Evolutionary conservation across 2,888 invertebrate genomes (phyloP), one percentile per base, ranked within the genome.

Genomic region (Phengaris alcon): DNA sequence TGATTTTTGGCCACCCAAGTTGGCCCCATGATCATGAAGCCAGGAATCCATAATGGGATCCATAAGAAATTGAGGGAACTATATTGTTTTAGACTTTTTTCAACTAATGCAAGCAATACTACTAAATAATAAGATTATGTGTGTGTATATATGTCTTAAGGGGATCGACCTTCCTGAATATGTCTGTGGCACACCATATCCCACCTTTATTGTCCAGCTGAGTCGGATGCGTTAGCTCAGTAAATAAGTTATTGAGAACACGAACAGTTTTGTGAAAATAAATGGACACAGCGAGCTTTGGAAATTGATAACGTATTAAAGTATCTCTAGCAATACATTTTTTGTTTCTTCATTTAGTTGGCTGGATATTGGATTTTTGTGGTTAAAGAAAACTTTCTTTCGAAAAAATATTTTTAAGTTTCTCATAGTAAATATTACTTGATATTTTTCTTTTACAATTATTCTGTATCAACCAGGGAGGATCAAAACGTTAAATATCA

Each of bases 181-280:
- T 35, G 7, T 64, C 64, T 64, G 35, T 64, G 35, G 2, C 82
- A 80, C 83, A 83, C 84, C 82, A 79, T 79, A 81, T 81, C 59
- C 77, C 68, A 75, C 74, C 75, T 85, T 85, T 86, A 88, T 87
- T 86, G 85, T 84, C 79, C 84, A 84, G 81, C 81, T 82, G 83
- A 81, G 81, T 78, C 81, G 80, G 81, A 83, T 83, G 79, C 77
- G 79, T 80, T 79, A 76, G 74, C 75, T 77, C 74, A 77, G 80
- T 78, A 74, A 77, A 77, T 78, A 78, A 77, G 76, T 76, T 78
- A 72, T 77, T 74, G 68, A 75, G 75, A 68, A 64, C 64, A 44
- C 35, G 59, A 52, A 70, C 57, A 74, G 68, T 54, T 75, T 68
- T 74, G 54, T 74, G 35, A 69, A 69, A 55, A 70, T 74, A 77